These are phyloP conservation scores for Embidobia sp. DNA, from an alignment of 2,888 invertebrate genomes.

Conservation along the genomic window DNA sequence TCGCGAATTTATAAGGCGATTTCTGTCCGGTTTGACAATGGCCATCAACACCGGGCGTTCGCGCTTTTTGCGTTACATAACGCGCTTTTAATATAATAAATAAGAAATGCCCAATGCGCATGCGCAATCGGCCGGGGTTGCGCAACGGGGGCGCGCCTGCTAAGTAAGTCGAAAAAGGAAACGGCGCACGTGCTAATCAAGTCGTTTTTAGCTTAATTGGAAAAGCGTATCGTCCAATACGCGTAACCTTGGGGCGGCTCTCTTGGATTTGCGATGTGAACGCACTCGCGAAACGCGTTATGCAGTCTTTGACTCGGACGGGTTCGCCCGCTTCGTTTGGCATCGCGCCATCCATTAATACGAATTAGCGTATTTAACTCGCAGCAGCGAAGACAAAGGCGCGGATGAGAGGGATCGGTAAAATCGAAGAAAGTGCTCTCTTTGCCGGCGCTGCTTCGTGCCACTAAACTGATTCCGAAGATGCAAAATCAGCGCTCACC, in stretches of 20 bases:
- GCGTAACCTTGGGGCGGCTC: constrained; percentile 7
- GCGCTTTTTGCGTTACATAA: no score
- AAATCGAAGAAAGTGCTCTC: constrained; percentile 11
- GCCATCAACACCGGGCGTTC: no score
- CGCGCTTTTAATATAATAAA: no score
- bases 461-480: constrained; percentile 8
- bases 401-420: neutral
- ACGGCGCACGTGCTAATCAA: no score
- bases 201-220: no score
- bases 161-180: no score
- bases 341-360: constrained; percentile 77
- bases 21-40: no score
- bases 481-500: constrained; percentile 13
- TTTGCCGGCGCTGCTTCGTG: constrained; percentile 1
- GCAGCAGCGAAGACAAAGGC: constrained; percentile 53
- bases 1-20: no score
- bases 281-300: constrained; percentile 49
- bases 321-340: constrained; percentile 66
- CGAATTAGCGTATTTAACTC: constrained; percentile 77
- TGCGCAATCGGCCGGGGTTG: no score
- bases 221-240: neutral
- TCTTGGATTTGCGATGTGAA: constrained; percentile 23
- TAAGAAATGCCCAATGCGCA: no score
- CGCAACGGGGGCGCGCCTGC: no score
- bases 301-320: constrained; percentile 43